Conservation (phyloP, 37 sponge, comb jelly and placozoan species). For the Mnemiopsis leidyi region DNA sequence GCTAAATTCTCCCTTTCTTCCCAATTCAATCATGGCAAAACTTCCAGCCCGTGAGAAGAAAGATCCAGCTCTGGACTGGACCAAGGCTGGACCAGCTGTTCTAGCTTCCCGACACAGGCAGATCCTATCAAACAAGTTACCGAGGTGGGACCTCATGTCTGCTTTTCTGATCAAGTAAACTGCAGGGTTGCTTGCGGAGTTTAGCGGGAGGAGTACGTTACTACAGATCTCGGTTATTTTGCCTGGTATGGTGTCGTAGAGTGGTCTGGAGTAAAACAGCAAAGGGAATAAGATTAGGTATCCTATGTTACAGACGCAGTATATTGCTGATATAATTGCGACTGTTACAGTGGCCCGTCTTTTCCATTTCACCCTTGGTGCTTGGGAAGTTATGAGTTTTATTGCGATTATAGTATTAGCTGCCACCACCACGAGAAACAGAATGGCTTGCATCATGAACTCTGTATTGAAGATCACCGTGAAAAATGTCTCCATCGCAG, state of each 20-base stretch:
- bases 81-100: too few species aligned
- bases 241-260: background rate
- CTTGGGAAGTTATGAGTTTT: background rate
- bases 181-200: background rate
- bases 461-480: background rate
- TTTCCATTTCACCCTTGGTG: background rate
- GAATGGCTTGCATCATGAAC: background rate
- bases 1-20: too few species aligned
- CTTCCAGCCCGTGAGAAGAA: too few species aligned
- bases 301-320: background rate
- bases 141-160: background rate
- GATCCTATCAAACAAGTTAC: too few species aligned
- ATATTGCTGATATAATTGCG: background rate
- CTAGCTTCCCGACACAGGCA: too few species aligned
- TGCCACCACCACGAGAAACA: background rate
- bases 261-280: background rate
- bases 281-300: background rate
- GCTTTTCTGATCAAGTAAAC: background rate
- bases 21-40: too few species aligned
- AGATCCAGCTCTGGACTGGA: too few species aligned
- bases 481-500: background rate
- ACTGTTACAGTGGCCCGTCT: background rate
- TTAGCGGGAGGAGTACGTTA: background rate
- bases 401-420: background rate
- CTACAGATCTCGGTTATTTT: background rate